Base-by-base conservation (phyloP, 1,140 invertebrate species). In the Polypedilum vanderplanki region DNA sequence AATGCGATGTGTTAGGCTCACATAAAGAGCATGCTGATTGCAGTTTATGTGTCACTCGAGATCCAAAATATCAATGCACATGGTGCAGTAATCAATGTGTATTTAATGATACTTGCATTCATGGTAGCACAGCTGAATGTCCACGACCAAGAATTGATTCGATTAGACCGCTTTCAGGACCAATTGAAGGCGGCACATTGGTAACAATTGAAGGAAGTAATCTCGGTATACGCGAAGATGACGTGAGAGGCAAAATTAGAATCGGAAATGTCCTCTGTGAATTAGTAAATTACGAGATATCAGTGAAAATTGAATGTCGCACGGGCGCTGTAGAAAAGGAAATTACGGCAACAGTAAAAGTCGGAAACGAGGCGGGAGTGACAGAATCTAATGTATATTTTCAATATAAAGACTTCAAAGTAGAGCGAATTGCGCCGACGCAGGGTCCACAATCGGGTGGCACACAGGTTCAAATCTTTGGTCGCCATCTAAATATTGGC, bases 191-290 rank as follows among this genome's bases (percentile, higher is more conserved):
- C 33, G 97, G 97, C 1, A 99, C 98, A 20, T 82, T 95, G 41
- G 89, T 99, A 0, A 98, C 95, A 7, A 98, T 99, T 75, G 91
- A 94, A 85, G 98, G 98, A 7, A 93, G 94, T 79, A 98, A 99
- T 85, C 87, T 99, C 24, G 97, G 97, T 0, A 87, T 97, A 73
- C 90, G 90, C 77, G 89, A 93, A 78, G 90, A 92, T 79, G 97
- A 99, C 83, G 94, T 99, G 0, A 85, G 87, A 57, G 94, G 93
- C 15, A 95, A 95, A 86, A 93, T 98, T 75, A 89, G 89, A 7
- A 97, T 98, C 79, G 96, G 94, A 1, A 90, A 93, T 77, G 91
- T 96, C 4, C 90, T 91, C 0, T 98, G 97, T 85, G 88, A 88
- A 75, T 87, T 98, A 20, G 89, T 94, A 1, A 90, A 93, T 76